Percentiles rank a stretch among this genome's conserved stretches.
phyloP scores from a whole-genome alignment of 2,888 invertebrate genomes.

The Plebejus anna region DNA sequence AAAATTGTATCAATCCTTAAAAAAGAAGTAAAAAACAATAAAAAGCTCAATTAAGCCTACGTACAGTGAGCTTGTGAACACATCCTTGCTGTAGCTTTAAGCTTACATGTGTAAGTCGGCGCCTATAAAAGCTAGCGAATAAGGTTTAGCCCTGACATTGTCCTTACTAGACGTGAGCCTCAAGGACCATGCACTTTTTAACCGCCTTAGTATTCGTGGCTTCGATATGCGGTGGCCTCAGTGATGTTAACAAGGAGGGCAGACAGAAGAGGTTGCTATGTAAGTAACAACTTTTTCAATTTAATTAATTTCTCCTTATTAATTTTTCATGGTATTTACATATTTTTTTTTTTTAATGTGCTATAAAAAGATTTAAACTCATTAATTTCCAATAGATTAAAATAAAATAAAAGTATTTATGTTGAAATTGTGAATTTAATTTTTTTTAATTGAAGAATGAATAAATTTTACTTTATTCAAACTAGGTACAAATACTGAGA shows the following conservation, averaged over 20 bases:
- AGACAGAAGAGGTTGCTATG: slow-evolving; percentile 60
- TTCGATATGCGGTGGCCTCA: slow-evolving; percentile 39
- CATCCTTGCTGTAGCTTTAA: slow-evolving; percentile 68
- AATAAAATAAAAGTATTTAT: no score
- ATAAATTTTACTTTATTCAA: no score
- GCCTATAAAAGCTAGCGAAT: slow-evolving; percentile 71
- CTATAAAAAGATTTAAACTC: no score
- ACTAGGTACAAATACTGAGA: no score
- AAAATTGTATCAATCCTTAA: neutral
- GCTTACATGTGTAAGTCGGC: slow-evolving; percentile 57
- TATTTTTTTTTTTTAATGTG: no score
- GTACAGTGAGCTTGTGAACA: slow-evolving; percentile 44
- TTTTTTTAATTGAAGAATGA: no score
- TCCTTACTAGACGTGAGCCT: slow-evolving; percentile 48
- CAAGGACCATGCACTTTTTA: slow-evolving; percentile 52
- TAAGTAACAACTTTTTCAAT: slow-evolving; percentile 45
- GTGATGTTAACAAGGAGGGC: slow-evolving; percentile 37
- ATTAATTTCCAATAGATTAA: no score
- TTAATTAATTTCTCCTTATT: no score
- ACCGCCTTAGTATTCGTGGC: slow-evolving; percentile 46
- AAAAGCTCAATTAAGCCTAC: slow-evolving; percentile 7
- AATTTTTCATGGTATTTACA: no score
- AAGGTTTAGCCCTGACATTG: slow-evolving; percentile 72
- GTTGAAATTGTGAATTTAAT: no score
- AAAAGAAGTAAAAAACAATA: neutral